phyloP scores from a whole-genome alignment of 2,113 vertebrate species.

The Platysternon megacephalum region DNA sequence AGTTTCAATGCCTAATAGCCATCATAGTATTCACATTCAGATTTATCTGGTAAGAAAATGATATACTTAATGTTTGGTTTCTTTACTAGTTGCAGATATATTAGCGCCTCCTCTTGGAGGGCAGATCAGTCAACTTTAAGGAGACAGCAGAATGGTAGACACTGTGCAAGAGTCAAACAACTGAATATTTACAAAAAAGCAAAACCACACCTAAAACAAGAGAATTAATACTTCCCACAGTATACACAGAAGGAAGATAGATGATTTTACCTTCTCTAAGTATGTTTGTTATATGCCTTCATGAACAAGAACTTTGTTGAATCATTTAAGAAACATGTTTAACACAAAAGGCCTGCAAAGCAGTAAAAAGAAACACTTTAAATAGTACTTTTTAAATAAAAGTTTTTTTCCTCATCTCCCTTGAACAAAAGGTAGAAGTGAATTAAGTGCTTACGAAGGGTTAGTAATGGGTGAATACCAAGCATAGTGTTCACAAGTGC shows the following conservation, averaged over 20 bases:
- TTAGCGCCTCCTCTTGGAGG: not conserved
- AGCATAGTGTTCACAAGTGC: not conserved
- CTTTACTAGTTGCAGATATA: constrained; percentile 12
- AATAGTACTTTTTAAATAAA: not conserved
- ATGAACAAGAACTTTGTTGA: not conserved
- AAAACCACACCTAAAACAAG: not conserved
- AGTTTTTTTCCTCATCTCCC: not conserved
- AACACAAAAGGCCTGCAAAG: not conserved
- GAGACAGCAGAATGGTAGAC: not conserved
- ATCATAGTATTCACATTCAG: not conserved
- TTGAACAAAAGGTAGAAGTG: not conserved
- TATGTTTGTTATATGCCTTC: not conserved
- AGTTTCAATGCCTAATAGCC: not conserved
- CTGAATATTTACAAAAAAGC: constrained; percentile 14
- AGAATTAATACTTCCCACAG: not conserved
- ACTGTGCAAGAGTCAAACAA: constrained; percentile 1
- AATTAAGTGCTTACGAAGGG: not conserved
- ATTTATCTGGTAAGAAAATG: constrained; percentile 14
- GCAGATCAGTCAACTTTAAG: not conserved
- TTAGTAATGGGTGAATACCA: not conserved
- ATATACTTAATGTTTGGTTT: not conserved
- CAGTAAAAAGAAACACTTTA: not conserved
- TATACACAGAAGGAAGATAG: not conserved
- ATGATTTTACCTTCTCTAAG: not conserved
- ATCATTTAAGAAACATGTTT: not conserved